Conservation (phyloP, 2,888 invertebrate genomes). For the Nematopogon swammerdamellus region DNA sequence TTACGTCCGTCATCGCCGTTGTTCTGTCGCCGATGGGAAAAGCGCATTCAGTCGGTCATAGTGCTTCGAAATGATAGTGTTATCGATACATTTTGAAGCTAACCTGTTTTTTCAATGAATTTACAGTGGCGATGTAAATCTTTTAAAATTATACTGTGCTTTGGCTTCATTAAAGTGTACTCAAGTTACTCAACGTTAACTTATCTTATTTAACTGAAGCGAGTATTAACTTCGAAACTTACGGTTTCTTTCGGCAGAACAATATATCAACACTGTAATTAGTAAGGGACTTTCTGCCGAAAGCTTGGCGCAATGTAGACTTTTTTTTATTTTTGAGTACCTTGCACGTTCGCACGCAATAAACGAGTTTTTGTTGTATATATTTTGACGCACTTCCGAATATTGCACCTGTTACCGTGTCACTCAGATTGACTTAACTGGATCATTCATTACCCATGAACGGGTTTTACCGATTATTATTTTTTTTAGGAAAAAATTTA, state of each 20-base stretch:
- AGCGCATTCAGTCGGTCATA: too few species aligned
- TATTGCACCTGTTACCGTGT: slow-evolving; percentile 5
- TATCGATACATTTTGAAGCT: too few species aligned
- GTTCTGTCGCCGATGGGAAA: neutral
- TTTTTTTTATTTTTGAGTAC: neutral
- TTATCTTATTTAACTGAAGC: too few species aligned
- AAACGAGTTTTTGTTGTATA: slow-evolving; percentile 3
- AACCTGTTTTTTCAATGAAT: too few species aligned
- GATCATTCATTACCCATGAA: slow-evolving; percentile 11
- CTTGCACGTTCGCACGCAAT: slow-evolving; percentile 10
- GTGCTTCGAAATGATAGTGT: too few species aligned
- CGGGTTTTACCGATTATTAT: neutral
- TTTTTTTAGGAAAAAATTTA: neutral
- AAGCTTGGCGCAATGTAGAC: neutral
- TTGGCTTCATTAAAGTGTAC: too few species aligned
- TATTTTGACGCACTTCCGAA: neutral
- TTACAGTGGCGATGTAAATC: too few species aligned
- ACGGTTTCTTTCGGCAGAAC: too few species aligned
- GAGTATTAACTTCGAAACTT: too few species aligned
- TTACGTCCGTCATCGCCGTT: neutral
- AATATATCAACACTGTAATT: too few species aligned
- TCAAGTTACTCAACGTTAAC: too few species aligned
- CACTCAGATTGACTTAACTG: slow-evolving; percentile 21
- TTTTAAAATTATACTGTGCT: neutral
- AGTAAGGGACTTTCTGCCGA: neutral